These are phyloP conservation scores for Drosophila demipolita DNA, from an alignment of 2,888 invertebrate species.

Conservation along the genomic window DNA sequence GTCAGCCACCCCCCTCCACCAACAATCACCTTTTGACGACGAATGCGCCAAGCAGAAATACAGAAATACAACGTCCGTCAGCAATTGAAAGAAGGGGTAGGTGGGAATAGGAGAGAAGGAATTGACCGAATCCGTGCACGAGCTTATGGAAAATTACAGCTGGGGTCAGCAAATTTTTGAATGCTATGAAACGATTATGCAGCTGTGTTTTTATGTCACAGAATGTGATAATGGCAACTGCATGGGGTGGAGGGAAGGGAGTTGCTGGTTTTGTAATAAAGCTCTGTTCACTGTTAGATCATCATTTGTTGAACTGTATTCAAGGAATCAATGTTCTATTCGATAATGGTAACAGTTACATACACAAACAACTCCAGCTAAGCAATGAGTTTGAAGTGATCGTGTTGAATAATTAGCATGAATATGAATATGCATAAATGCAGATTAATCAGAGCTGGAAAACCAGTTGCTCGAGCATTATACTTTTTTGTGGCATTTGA, in stretches of 20 bases:
- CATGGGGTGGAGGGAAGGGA: background rate
- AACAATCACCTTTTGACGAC: slow-evolving; percentile 42
- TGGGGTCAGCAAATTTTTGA: slow-evolving; percentile 27
- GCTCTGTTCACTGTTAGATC: slow-evolving; percentile 18
- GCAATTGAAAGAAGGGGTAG: slow-evolving; percentile 17
- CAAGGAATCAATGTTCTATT: slow-evolving; percentile 11
- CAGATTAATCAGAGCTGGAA: slow-evolving; percentile 18
- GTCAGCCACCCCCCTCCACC: slow-evolving; percentile 40
- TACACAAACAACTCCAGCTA: background rate
- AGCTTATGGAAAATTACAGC: slow-evolving; percentile 55
- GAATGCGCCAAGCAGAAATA: slow-evolving; percentile 38
- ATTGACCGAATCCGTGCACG: slow-evolving; percentile 16
- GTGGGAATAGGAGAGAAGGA: background rate
- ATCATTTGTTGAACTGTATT: slow-evolving; percentile 28
- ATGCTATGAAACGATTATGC: slow-evolving; percentile 34
- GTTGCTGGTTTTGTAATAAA: slow-evolving; percentile 9
- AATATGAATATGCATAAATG: slow-evolving; percentile 26
- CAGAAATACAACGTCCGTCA: slow-evolving; percentile 52
- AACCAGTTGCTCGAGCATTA: slow-evolving; percentile 40
- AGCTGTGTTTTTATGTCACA: slow-evolving; percentile 29
- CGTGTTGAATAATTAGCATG: slow-evolving; percentile 8
- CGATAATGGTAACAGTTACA: background rate
- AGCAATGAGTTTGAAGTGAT: background rate
- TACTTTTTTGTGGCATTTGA: slow-evolving; percentile 24
- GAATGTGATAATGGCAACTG: slow-evolving; percentile 24